Base-by-base conservation (phyloP, 2,113 vertebrate genomes). In the Pimephales promelas region DNA sequence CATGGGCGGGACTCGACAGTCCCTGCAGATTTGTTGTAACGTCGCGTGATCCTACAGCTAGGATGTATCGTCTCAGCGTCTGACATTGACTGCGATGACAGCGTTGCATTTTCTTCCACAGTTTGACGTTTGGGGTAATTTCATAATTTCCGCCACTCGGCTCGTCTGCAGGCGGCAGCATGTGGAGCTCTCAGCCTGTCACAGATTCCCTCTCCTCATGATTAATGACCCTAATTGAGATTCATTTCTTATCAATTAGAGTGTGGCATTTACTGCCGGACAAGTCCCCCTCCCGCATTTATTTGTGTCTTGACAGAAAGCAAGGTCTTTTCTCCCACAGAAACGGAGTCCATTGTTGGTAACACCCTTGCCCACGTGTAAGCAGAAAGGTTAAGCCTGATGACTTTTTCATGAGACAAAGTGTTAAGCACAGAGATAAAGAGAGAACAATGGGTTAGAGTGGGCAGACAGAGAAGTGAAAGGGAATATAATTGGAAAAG, bases 191-290 rank as follows among this genome's bases (percentile, higher is more conserved):
- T 86, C 84, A 85, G 88, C 88, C 88, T 89, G 92, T 92, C 91
- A 88, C 54, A 71, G 82, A 86, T 89, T 86, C 31, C 74, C 43
- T 57, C 73, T 74, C 87, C 88, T 80, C 66, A 81, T 94, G 94
- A 95, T 94, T 94, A 93, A 95, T 94, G 92, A 91, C 87, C 90
- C 90, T 91, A 93, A 94, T 94, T 93, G 92, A 91, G 89, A 87
- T 68, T 56, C 83, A 87, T 89, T 89, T 92, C 88, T 90, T 89
- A 93, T 92, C 90, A 94, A 93, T 93, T 92, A 92, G 79, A 88
- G 64, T 82, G 85, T 94, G 93, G 91, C 93, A 93, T 92, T 95
- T 92, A 87, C 87, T 86, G 90, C 92, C 88, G 89, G 88, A 93
- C 86, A 89, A 89, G 85, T 84, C 86, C 86, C 89, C 88, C 89